These are phyloP conservation scores for Epizoanthus illoricatus DNA, from an alignment of 92 coral and sea anemone genomes.

Conservation along the genomic window DNA sequence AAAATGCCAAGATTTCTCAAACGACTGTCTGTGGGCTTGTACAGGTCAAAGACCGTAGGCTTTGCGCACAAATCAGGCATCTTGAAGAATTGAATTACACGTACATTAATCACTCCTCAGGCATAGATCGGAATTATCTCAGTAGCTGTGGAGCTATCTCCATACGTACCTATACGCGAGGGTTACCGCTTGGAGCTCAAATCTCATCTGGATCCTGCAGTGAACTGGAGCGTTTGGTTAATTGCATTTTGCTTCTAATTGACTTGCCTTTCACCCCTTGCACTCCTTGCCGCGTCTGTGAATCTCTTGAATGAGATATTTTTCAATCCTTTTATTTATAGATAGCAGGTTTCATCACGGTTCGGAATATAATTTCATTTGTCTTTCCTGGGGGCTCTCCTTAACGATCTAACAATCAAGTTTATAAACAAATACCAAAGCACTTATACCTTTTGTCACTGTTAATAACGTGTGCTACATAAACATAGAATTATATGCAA, in stretches of 20 bases:
- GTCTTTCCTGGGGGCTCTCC: slow-evolving; percentile 25
- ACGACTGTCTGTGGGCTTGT: too few species aligned
- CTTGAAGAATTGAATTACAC: not conserved
- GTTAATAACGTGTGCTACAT: slow-evolving; percentile 27
- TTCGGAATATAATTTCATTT: not conserved
- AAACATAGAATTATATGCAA: slow-evolving; percentile 3
- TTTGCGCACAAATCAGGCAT: not conserved
- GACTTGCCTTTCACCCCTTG: not conserved
- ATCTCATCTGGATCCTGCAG: not conserved
- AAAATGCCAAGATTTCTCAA: slow-evolving; percentile 15
- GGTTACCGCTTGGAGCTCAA: not conserved
- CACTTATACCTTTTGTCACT: slow-evolving; percentile 30
- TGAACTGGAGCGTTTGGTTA: not conserved
- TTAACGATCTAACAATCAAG: slow-evolving; percentile 44
- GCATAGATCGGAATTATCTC: too few species aligned
- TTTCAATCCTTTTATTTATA: not conserved
- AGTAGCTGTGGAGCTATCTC: too few species aligned
- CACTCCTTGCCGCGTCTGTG: not conserved
- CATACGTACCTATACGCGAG: too few species aligned
- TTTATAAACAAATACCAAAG: slow-evolving; percentile 62
- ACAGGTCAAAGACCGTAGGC: too few species aligned
- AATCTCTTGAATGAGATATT: not conserved
- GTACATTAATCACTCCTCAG: too few species aligned
- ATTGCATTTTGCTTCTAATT: not conserved
- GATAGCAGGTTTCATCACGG: not conserved